Conservation (phyloP, 1,140 invertebrate genomes). For the Trichomalopsis sarcophagae region DNA sequence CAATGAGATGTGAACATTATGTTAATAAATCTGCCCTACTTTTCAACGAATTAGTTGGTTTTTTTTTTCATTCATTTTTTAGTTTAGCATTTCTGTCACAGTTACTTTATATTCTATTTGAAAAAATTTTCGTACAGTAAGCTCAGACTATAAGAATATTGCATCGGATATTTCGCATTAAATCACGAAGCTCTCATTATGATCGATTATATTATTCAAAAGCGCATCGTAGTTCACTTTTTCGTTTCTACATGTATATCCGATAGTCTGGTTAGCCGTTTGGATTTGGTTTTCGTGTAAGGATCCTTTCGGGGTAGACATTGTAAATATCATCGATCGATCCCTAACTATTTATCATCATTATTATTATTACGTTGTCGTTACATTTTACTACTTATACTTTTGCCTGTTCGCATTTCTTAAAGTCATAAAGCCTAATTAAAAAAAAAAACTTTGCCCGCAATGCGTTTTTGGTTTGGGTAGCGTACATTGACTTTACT, state of each 20-base stretch:
- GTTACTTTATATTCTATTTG: neutral
- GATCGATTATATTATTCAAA: conserved; percentile 3
- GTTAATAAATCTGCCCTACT: conserved; percentile 34
- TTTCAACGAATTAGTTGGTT: neutral
- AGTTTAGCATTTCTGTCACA: neutral
- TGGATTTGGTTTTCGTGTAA: neutral
- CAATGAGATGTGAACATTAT: neutral
- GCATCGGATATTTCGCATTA: conserved; percentile 10
- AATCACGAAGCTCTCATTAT: neutral
- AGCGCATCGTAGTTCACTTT: neutral
- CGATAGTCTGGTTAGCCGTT: conserved; percentile 41
- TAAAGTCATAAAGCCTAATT: conserved; percentile 18
- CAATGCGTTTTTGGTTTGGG: neutral
- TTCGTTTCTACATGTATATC: conserved; percentile 17
- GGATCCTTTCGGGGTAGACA: conserved; percentile 4
- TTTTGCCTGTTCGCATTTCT: neutral
- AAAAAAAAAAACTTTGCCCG: conserved; percentile 30
- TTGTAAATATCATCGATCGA: conserved; percentile 9
- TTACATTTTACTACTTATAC: neutral
- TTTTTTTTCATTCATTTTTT: neutral
- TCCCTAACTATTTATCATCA: conserved; percentile 13
- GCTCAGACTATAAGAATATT: conserved; percentile 41
- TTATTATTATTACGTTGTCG: neutral
- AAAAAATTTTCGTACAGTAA: neutral
- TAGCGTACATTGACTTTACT: neutral